These are phyloP conservation scores for Lissocephala sabroskyi DNA, from an alignment of 2,888 invertebrate genomes.

Conservation along the genomic window DNA sequence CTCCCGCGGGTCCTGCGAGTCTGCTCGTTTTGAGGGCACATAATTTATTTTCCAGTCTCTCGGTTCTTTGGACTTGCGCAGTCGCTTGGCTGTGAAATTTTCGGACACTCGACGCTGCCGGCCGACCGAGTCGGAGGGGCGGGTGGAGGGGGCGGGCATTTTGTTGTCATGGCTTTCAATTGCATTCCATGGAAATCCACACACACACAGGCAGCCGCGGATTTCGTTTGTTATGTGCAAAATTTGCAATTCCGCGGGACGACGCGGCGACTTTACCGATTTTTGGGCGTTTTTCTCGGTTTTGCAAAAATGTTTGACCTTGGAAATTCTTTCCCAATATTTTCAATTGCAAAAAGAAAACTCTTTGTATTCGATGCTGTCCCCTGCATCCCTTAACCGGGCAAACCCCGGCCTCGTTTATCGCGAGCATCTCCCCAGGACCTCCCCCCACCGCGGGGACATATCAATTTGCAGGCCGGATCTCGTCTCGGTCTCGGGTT, in stretches of 20 bases:
- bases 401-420: too few species aligned
- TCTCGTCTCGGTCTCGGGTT: too few species aligned
- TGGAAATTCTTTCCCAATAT: conserved; percentile 31
- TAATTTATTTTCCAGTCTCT: conserved; percentile 51
- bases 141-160: conserved; percentile 44
- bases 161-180: conserved; percentile 55
- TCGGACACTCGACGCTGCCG: conserved; percentile 20
- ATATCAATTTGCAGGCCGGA: too few species aligned
- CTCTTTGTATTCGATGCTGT: conserved; percentile 15
- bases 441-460: too few species aligned
- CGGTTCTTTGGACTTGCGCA: conserved; percentile 53
- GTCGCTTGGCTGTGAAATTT: conserved; percentile 36
- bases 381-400: too few species aligned
- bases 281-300: conserved; percentile 41
- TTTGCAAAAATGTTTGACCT: conserved; percentile 51
- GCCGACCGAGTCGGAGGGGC: conserved; percentile 1
- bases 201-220: conserved; percentile 10
- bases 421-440: too few species aligned
- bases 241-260: conserved; percentile 57
- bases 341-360: neutral
- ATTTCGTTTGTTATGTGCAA: conserved; percentile 48
- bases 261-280: conserved; percentile 28
- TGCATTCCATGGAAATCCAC: conserved; percentile 49
- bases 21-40: neutral
- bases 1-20: neutral